phyloP scores from a whole-genome alignment of 2,113 vertebrate genomes.

The Ageneiosus marmoratus region DNA sequence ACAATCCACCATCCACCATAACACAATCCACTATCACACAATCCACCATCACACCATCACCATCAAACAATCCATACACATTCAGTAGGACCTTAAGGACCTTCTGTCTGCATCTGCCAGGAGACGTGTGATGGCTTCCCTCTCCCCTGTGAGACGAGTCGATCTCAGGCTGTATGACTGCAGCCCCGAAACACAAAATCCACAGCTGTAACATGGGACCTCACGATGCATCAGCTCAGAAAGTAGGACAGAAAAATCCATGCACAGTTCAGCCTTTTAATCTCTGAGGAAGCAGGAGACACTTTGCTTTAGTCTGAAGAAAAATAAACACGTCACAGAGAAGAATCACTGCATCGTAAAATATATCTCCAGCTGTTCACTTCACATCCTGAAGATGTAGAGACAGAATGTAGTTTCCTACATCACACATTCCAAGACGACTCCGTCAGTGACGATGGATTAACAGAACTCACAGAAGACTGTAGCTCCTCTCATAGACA shows the following conservation, averaged over 20 bases:
- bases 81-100: not conserved
- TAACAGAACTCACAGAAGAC: not conserved
- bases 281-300: constrained; percentile 1
- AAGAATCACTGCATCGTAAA: not conserved
- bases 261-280: constrained; percentile 18
- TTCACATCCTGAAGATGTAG: not conserved
- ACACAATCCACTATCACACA: too few relatives aligned
- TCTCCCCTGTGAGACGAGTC: not conserved
- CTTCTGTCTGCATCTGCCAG: constrained; percentile 12
- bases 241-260: constrained; percentile 40
- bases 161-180: constrained; percentile 13
- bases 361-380: not conserved
- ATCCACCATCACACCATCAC: too few relatives aligned
- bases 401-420: not conserved
- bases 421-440: not conserved
- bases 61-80: not conserved
- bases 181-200: constrained; percentile 12
- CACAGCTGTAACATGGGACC: constrained; percentile 25
- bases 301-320: constrained; percentile 10
- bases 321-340: not conserved
- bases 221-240: constrained; percentile 21
- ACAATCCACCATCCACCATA: too few relatives aligned
- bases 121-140: not conserved
- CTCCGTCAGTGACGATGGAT: not conserved
- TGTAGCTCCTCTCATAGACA: too few relatives aligned